Evolutionary conservation across 2,888 invertebrate species (phyloP), one percentile per base, ranked within the genome.

Genomic region (Archips crataeganus): DNA sequence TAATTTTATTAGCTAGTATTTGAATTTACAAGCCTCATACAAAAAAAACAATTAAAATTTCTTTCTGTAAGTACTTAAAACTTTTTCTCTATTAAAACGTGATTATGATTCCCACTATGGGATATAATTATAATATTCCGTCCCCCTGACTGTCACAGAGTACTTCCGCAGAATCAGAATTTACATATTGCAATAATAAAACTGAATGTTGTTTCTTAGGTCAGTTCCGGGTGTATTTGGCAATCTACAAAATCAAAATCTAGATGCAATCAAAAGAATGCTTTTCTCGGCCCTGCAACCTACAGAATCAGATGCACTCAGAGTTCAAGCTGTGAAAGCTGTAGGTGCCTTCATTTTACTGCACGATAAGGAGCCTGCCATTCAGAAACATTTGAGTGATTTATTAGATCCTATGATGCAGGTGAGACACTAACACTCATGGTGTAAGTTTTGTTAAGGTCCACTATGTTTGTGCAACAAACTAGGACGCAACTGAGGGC

Each of bases 211-310:
- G 76, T 47, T 51, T 77, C 88, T 77, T 89, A 98, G 98, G 78
- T 96, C 98, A 81, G 98, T 99, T 49, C 99, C 99, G 36, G 98
- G 98, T 51, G 97, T 99, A 70, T 99, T 99, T 95, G 99, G 99
- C 54, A 98, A 98, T 88, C 98, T 98, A 85, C 99, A 99, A 88
- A 95, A 96, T 77, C 97, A 98, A 86, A 98, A 99, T 90, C 90
- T 99, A 78, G 97, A 98, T 82, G 95, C 98, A 49, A 99, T 99
- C 82, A 99, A 99, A 87, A 98, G 98, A 90, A 99, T 99, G 99
- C 90, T 99, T 81, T 95, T 97, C 76, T 97, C 98, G 82, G 97
- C 98, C 75, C 94, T 98, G 75, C 95, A 97, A 78, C 97, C 97
- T 57, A 94, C 95, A n/a, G 95, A 96, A 79, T 95, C 96, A 78